phyloP scores from a whole-genome alignment of 2,113 vertebrate species.

The Acanthisitta chloris region DNA sequence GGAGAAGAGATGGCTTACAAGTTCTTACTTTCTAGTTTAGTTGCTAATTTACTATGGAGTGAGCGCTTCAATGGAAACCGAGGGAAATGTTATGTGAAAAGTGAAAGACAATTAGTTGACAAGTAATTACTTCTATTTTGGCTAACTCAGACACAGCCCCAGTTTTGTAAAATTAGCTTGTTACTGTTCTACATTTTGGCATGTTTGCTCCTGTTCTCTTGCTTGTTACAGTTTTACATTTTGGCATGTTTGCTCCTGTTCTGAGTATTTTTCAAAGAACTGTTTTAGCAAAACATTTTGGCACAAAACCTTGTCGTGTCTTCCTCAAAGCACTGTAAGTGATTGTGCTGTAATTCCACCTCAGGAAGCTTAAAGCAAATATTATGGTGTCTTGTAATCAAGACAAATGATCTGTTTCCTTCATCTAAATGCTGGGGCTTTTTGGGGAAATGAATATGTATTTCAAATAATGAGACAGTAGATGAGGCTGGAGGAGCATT shows the following conservation, averaged over 20 bases:
- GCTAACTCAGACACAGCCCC: not conserved
- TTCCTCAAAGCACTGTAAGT: not conserved
- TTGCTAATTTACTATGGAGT: not conserved
- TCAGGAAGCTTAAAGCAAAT: slow-evolving; percentile 23
- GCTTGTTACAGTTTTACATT: not conserved
- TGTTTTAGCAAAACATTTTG: not conserved
- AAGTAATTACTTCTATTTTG: not conserved
- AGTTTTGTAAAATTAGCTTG: not conserved
- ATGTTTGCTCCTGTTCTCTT: not conserved
- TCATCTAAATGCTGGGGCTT: not conserved
- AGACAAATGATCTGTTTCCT: slow-evolving; percentile 23
- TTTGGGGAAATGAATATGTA: not conserved
- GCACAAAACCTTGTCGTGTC: not conserved
- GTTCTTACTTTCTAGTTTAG: not conserved
- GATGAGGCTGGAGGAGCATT: not conserved
- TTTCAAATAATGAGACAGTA: slow-evolving; percentile 39
- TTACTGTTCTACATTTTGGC: not conserved
- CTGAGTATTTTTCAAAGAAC: not conserved
- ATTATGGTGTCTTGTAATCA: slow-evolving; percentile 4
- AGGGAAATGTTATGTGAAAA: not conserved
- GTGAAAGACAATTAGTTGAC: not conserved
- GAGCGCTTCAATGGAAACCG: not conserved
- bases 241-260: not conserved
- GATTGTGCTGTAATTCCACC: not conserved
- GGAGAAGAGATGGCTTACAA: not conserved